These are phyloP conservation scores for Holothuria scabra DNA, from an alignment of 53 echinoderm and acorn worm genomes.

Conservation along the genomic window DNA sequence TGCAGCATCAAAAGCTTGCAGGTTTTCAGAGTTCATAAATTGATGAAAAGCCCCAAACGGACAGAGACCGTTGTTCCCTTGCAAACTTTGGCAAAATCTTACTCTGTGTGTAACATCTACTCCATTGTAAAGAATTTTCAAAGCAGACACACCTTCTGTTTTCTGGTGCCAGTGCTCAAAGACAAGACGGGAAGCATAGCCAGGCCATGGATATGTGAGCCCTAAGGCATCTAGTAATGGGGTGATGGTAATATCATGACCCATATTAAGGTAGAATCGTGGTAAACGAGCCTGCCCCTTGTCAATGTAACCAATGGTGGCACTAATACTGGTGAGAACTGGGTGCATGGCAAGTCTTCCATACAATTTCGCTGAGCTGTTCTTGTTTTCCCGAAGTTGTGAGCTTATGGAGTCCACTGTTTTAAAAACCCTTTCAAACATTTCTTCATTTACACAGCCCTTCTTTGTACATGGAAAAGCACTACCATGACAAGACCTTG, in stretches of 20 bases:
- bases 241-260: slow-evolving; percentile 85
- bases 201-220: slow-evolving; percentile 83
- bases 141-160: slow-evolving; percentile 34
- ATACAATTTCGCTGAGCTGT: slow-evolving; percentile 59
- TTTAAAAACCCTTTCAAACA: slow-evolving; percentile 58
- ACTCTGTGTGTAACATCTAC: slow-evolving; percentile 69
- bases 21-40: slow-evolving; percentile 77
- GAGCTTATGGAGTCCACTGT: slow-evolving; percentile 37
- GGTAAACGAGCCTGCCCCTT: slow-evolving; percentile 49
- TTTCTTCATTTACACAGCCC: slow-evolving; percentile 62
- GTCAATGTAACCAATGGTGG: slow-evolving; percentile 61
- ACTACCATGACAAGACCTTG: slow-evolving; percentile 75
- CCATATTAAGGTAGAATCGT: slow-evolving; percentile 75
- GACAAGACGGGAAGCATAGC: slow-evolving; percentile 75
- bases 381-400: slow-evolving; percentile 34
- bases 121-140: slow-evolving; percentile 84
- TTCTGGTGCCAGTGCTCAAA: slow-evolving; percentile 81
- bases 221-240: slow-evolving; percentile 77
- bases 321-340: slow-evolving; percentile 61
- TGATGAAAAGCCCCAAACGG: slow-evolving; percentile 57
- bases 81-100: slow-evolving; percentile 63
- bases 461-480: slow-evolving; percentile 71
- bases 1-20: slow-evolving; percentile 66
- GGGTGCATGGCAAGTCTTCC: slow-evolving; percentile 87
- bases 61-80: slow-evolving; percentile 75